Base-by-base conservation (phyloP, 1,140 invertebrate genomes). In the Drosophila sucinea region DNA sequence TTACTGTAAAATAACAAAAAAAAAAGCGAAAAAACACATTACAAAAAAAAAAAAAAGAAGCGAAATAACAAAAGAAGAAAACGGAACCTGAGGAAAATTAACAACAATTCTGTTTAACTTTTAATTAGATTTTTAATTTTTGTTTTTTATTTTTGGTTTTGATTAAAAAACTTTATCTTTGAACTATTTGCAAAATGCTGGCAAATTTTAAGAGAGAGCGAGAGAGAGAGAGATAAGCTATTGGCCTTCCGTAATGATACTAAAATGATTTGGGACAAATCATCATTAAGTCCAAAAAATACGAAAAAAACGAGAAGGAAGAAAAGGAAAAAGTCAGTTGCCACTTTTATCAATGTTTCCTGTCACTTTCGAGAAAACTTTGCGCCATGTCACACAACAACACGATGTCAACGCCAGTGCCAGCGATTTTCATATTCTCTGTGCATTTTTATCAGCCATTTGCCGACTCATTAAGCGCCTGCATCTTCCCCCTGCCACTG, bases 381-480 rank as follows among this genome's bases (percentile, higher is more conserved):
- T 82, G 70, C 74, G 75, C 75, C 75, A 70, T 62, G 75, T 78
- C 65, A 81, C 78, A 71, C 78, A 71, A 81, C 79, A 71, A 69
- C 56, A 68, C 79, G 68, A 82, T 82, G 79, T 82, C 83, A 87
- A 54, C 61, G 68, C 68, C 71, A 87, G 35, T 38, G 10, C 10
- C 35, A 38, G 62, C 67, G 68, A 81, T 85, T 77, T 86, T 77
- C 72, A 83, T 79, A 86, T 82, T 70, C 75, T 70, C 69, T 83
- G 64, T 83, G 76, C 76, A 81, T 80, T 90, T 90, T 90, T 90
- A 90, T 90, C 87, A 90, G 80, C 72, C 87, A 90, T 87, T 90
- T 90, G 87, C 80, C 80, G 76, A 90, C 87, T 90, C 87, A 90
- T 90, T 90, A 90, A 87, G 74, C 64, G 66, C 27, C 35, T 51